A percentile compares a stretch with the other conserved stretches of the same genome.
Conservation (phyloP, 2,888 invertebrate species). For the Agrenia bidenticulata region DNA sequence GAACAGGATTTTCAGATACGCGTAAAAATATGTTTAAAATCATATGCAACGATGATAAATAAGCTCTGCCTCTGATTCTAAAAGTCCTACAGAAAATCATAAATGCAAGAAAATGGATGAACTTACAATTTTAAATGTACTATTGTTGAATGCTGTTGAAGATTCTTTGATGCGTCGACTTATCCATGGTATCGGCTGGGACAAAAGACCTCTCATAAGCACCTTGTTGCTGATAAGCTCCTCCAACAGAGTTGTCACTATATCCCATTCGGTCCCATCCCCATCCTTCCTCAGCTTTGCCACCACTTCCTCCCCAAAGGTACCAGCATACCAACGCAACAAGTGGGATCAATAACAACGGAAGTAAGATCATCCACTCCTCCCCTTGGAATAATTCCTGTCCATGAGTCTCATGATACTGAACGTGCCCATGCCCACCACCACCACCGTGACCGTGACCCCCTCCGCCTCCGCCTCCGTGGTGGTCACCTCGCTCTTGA, state of each 20-base stretch:
- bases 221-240: constrained; percentile 24
- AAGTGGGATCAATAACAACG: constrained; percentile 41
- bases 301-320: constrained; percentile 43
- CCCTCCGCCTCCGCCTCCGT: constrained; percentile 12
- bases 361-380: constrained; percentile 41
- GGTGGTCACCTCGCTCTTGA: constrained; percentile 34
- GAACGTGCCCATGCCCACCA: constrained; percentile 30
- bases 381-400: constrained; percentile 46
- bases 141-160: constrained; percentile 46
- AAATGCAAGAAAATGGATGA: no score
- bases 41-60: no score
- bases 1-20: no score
- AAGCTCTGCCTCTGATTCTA: no score
- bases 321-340: constrained; percentile 42
- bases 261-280: constrained; percentile 45
- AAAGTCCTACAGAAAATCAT: no score
- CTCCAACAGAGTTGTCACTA: constrained; percentile 26
- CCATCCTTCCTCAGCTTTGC: constrained; percentile 39
- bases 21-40: no score
- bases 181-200: constrained; percentile 40
- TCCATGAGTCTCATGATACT: constrained; percentile 41
- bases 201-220: constrained; percentile 38
- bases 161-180: constrained; percentile 46
- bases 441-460: constrained; percentile 16
- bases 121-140: constrained; percentile 10